Percentiles rank a stretch among this genome's conserved stretches.
phyloP scores from a whole-genome alignment of 2,888 invertebrate genomes.

The Mesodorylaimus sp. region DNA sequence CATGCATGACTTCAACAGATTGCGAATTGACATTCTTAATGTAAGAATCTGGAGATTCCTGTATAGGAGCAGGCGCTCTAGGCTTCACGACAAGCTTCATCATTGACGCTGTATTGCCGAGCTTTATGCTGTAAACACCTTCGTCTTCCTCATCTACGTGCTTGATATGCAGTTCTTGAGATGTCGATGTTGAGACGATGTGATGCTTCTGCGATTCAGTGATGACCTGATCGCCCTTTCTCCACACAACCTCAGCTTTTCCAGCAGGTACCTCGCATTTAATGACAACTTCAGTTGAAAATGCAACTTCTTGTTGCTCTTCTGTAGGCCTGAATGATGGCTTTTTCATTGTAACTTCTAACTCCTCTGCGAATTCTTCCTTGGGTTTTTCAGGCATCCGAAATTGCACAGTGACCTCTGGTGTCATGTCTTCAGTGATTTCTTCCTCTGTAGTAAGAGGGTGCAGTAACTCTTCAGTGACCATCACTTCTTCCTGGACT shows the following conservation, averaged over 20 bases:
- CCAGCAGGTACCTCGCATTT: neutral
- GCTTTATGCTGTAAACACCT: no score
- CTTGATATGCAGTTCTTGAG: no score
- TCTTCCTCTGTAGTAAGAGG: neutral
- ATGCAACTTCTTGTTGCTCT: neutral
- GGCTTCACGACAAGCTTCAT: no score
- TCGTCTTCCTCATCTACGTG: no score
- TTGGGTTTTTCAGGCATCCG: neutral
- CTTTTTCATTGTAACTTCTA: neutral
- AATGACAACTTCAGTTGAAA: neutral
- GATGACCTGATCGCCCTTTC: neutral
- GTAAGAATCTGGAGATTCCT: no score
- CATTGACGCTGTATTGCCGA: no score
- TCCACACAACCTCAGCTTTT: neutral
- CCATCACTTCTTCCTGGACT: neutral
- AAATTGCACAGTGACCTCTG: conserved; percentile 30
- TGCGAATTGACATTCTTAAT: no score
- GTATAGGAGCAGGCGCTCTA: no score
- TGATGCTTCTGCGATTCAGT: neutral
- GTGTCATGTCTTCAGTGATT: neutral
- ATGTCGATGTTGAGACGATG: no score
- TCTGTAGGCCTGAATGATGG: neutral
- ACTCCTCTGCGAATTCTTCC: neutral
- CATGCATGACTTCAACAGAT: no score
- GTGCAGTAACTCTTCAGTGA: neutral